Base-by-base conservation (phyloP, 2,113 vertebrate species). In the Syngnathus scovelli region DNA sequence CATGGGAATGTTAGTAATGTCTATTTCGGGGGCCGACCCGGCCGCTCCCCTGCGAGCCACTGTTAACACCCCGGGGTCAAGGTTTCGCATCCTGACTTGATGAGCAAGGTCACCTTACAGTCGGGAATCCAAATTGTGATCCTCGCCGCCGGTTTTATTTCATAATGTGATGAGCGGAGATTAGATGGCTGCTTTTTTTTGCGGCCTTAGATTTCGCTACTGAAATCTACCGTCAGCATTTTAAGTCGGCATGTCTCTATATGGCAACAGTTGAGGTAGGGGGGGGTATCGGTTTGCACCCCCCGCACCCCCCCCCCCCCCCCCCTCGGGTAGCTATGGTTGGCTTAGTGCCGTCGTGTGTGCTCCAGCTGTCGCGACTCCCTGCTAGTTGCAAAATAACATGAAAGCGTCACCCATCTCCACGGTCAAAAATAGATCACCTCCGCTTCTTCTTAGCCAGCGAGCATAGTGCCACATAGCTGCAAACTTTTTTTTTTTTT, bases 261-360 rank as follows among this genome's bases (percentile, higher is more conserved):
- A 89, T 75, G 89, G 89, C 68, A 51, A 19, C 70, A 63, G 72
- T 44, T 43, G 73, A 79, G 64, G 60, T n/a, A 74, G 23, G 5
- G 80, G 79, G 80, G 82, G 21, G 76, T 88, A 89, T 91, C 88
- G 38, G 75, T 69, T 91, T 82, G 61, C 61, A 62, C 69, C 78
- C 37, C 19, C 62, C 54, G 19, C 76, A 74, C 54, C 77, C 67
- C 15, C 51, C 81, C 19, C 62, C 54, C n/a, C 76, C 75, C 54
- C 77, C 67, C 15, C 51, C 81, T 68, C 69, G 69, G 61, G 70
- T 69, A 76, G 71, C 69, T 76, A 78, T 67, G 54, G n/a, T n/a
- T n/a, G n/a, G 52, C 54, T 13, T 64, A 33, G 43, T 5, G 41
- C 41, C 9, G 41, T 43, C 4, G 66, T 10, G 11, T 64, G 65